Evolutionary conservation across 2,888 invertebrate species (phyloP).

Genomic region (Synanthedon formicaeformis): DNA sequence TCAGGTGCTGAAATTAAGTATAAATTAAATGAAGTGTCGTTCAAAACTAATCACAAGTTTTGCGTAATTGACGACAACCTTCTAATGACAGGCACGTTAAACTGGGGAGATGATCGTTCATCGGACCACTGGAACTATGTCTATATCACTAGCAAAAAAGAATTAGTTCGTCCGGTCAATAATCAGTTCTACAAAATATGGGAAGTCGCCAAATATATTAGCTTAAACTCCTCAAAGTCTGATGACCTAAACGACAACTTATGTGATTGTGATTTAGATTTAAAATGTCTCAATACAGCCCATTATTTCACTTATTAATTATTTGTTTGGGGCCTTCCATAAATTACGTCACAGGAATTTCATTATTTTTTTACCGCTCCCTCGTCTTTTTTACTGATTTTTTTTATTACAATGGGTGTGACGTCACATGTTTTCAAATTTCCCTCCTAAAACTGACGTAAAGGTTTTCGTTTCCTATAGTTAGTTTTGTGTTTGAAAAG

Average conservation of each 20-base stretch:
- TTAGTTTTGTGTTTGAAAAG: too few species aligned
- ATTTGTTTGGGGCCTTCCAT: conserved; percentile 15
- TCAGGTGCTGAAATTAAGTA: conserved; percentile 72
- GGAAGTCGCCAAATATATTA: conserved; percentile 27
- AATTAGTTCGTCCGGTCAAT: conserved; percentile 67
- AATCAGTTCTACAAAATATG: conserved; percentile 74
- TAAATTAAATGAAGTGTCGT: conserved; percentile 42
- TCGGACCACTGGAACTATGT: conserved; percentile 80
- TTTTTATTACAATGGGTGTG: too few species aligned
- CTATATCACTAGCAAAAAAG: conserved; percentile 69
- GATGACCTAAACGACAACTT: neutral
- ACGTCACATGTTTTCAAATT: too few species aligned
- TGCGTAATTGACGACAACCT: conserved; percentile 73
- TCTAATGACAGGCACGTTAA: conserved; percentile 78
- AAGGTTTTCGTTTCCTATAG: too few species aligned
- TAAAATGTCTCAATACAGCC: too few species aligned
- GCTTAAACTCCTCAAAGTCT: conserved; percentile 19
- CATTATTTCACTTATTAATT: conserved; percentile 9
- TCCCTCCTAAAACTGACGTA: too few species aligned
- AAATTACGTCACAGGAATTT: too few species aligned
- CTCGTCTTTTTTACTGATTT: too few species aligned
- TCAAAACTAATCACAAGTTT: conserved; percentile 84
- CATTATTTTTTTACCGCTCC: too few species aligned
- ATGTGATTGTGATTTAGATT: too few species aligned
- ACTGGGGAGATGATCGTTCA: conserved; percentile 80